A percentile compares a stretch with the other conserved stretches of the same genome.
phyloP scores from a whole-genome alignment of 2,888 invertebrate species.

The Trichopoda pennipes region DNA sequence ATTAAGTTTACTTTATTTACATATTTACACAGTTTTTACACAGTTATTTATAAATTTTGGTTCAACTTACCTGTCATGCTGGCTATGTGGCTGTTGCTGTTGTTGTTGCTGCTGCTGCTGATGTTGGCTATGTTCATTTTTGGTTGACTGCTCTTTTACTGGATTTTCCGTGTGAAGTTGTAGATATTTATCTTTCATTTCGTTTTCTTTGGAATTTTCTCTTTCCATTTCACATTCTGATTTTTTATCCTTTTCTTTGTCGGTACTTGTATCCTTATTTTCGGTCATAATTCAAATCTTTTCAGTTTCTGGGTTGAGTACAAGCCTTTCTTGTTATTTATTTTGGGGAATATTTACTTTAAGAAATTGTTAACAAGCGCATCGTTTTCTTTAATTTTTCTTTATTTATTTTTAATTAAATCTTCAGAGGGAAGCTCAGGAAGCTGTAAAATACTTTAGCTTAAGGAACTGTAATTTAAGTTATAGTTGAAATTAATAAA shows the following conservation, averaged over 20 bases:
- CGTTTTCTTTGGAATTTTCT: slow-evolving; percentile 59
- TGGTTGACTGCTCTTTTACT: slow-evolving; percentile 38
- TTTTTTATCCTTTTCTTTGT: slow-evolving; percentile 64
- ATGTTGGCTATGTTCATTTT: slow-evolving; percentile 42
- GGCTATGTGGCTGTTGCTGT: slow-evolving; percentile 5
- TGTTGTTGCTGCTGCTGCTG: not conserved
- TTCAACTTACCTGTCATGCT: slow-evolving; percentile 61
- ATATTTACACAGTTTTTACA: slow-evolving; percentile 2
- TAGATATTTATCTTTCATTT: slow-evolving; percentile 13
- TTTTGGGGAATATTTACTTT: not conserved
- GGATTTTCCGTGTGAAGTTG: not conserved
- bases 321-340: not conserved
- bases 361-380: not conserved
- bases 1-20: slow-evolving; percentile 1
- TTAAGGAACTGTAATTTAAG: too few species aligned
- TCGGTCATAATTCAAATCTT: slow-evolving; percentile 67
- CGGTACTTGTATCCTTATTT: slow-evolving; percentile 69
- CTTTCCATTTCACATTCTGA: slow-evolving; percentile 51
- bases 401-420: too few species aligned
- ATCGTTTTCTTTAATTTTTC: too few species aligned
- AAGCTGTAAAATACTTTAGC: too few species aligned
- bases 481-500: too few species aligned
- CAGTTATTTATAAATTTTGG: not conserved
- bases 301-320: not conserved
- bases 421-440: too few species aligned